Base-by-base conservation (phyloP, 2,797 vertebrate genomes). In the Sebastes hubbsi region DNA sequence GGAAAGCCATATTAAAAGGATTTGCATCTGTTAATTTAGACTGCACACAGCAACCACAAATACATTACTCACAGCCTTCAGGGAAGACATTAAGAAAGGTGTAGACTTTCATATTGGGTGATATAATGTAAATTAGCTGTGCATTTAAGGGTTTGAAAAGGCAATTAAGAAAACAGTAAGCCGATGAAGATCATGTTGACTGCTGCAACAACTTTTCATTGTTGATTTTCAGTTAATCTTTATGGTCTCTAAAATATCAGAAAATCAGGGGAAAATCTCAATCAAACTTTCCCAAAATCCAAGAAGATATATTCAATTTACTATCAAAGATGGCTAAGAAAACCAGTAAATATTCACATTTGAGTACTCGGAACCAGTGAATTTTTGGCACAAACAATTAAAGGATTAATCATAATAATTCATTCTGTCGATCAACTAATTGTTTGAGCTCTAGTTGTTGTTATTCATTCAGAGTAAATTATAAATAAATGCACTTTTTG, bases 101-200 rank as follows among this genome's bases (percentile, higher is more conserved):
- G 38, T 42, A 0, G 38, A 42, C 38, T 0, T 42, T 42, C 38
- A 42, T 42, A 42, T 42, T 42, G 6, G 0, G 38, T 42, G 38
- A 16, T 42, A 42, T 42, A 46, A 2, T 54, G 52, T 55, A 55
- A 24, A 24, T 8, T 12, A 6, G 0, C 11, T 56, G 12, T 8
- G 55, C 22, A 56, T 56, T 56, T 56, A 32, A 61, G 18, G 59
- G 9, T 8, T 30, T 20, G 0, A 20, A 32, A 30, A 49, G 16
- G 46, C 46, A 49, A 0, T 49, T 49, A 49, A 49, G 46, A 49
- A 49, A 49, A 20, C 8, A 30, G 1, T 20, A 30, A 60, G 6
- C 27, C 14, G 1, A 22, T 13, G 7, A 8, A 49, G 18, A 18
- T n/a, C 34, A 10, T 1, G 29, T 72, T 14, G 3, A 60, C 7